phyloP scores from a whole-genome alignment of 64 coral and sea anemone genomes.

The Montipora capricornis region DNA sequence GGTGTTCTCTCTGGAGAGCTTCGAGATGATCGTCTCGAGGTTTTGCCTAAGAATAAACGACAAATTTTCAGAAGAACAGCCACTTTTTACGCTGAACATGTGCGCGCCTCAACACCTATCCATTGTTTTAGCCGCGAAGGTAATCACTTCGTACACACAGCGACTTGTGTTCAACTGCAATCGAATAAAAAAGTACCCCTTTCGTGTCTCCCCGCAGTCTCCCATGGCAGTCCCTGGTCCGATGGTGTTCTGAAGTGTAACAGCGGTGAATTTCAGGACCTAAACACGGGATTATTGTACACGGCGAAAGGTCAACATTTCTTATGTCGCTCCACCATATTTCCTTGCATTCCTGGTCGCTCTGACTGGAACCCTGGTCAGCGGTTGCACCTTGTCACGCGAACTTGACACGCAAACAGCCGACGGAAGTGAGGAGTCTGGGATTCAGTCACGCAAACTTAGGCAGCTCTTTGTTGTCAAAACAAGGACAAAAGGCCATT shows the following conservation, averaged over 20 bases:
- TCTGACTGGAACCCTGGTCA: slow-evolving; percentile 80
- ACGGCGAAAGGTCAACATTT: slow-evolving; percentile 80
- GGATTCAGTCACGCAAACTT: slow-evolving; percentile 18
- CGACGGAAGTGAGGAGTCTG: slow-evolving; percentile 28
- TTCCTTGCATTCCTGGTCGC: slow-evolving; percentile 77
- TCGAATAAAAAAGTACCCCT: slow-evolving; percentile 53
- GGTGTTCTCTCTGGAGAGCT: slow-evolving; percentile 76
- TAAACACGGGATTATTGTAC: slow-evolving; percentile 55
- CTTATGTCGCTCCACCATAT: slow-evolving; percentile 62
- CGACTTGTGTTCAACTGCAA: neutral
- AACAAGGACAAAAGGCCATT: neutral
- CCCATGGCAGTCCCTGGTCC: slow-evolving; percentile 55
- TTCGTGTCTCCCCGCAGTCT: slow-evolving; percentile 62
- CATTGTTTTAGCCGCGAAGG: slow-evolving; percentile 43
- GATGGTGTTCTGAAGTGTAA: slow-evolving; percentile 24
- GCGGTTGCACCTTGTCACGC: slow-evolving; percentile 68
- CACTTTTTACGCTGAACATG: slow-evolving; percentile 46
- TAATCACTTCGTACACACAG: slow-evolving; percentile 24
- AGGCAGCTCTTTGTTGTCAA: neutral
- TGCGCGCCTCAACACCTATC: slow-evolving; percentile 53
- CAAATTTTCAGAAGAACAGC: slow-evolving; percentile 17
- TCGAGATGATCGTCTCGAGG: slow-evolving; percentile 78
- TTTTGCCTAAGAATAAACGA: slow-evolving; percentile 54
- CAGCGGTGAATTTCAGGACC: slow-evolving; percentile 29
- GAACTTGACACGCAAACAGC: slow-evolving; percentile 50